Evolutionary conservation across 2,113 vertebrate genomes (phyloP).

Genomic region (Eubucco bourcierii): DNA sequence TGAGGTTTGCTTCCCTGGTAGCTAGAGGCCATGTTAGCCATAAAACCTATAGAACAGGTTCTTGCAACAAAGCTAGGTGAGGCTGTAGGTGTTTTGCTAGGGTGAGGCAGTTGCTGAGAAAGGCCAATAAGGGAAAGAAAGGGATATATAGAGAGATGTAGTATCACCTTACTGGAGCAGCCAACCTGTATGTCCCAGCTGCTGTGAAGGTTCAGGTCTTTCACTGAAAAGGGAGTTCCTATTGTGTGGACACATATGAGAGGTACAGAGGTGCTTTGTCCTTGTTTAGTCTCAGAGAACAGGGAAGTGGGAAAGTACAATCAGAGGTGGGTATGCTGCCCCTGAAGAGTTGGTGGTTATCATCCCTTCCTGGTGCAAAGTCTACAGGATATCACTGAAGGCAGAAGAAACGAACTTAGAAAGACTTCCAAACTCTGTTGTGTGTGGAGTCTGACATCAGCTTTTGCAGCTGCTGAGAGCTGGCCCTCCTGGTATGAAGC

Average conservation of each 20-base stretch:
- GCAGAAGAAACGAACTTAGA: not conserved
- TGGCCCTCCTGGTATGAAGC: slow-evolving; percentile 1
- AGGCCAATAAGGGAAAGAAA: not conserved
- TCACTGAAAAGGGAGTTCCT: not conserved
- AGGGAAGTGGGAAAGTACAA: not conserved
- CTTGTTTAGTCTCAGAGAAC: not conserved
- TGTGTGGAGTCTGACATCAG: not conserved
- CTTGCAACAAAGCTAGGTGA: slow-evolving; percentile 5
- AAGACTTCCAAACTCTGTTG: not conserved
- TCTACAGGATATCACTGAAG: not conserved
- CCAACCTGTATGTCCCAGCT: not conserved
- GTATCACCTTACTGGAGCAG: not conserved
- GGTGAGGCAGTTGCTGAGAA: slow-evolving; percentile 21
- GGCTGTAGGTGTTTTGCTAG: not conserved
- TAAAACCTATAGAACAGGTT: slow-evolving; percentile 53
- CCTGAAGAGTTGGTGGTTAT: not conserved
- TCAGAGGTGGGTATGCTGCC: not conserved
- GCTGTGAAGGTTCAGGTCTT: not conserved
- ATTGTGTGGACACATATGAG: not conserved
- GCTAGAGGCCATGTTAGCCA: not conserved
- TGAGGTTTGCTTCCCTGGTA: not conserved
- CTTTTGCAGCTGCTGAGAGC: not conserved
- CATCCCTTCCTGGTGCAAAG: accelerated
- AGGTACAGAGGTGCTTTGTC: not conserved
- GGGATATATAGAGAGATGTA: not conserved